These are phyloP conservation scores for Germaria angustata DNA, from an alignment of 2,888 invertebrate genomes.

Conservation along the genomic window DNA sequence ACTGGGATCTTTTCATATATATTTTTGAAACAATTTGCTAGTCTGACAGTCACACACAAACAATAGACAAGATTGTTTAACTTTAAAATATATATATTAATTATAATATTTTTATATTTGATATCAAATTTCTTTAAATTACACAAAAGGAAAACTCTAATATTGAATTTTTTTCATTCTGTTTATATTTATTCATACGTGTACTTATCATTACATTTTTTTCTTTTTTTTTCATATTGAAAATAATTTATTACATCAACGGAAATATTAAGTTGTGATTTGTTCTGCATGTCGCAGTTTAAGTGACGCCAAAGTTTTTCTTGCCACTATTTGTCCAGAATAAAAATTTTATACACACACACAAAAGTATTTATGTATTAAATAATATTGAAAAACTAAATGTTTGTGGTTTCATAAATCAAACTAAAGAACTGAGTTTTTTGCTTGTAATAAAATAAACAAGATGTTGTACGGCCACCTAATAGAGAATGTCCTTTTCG, in stretches of 20 bases:
- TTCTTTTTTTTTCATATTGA: background rate
- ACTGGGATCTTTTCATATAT: too few relatives aligned
- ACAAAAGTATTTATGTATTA: constrained; percentile 1
- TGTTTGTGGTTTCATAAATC: constrained; percentile 67
- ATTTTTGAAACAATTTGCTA: too few relatives aligned
- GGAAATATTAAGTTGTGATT: constrained; percentile 66
- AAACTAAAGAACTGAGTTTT: constrained; percentile 41
- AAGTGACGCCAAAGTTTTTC: constrained; percentile 62
- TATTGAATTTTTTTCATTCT: background rate
- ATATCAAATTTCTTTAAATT: background rate
- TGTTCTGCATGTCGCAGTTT: constrained; percentile 65
- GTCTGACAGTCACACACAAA: too few relatives aligned
- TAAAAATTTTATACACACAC: too few relatives aligned
- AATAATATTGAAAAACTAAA: constrained; percentile 53
- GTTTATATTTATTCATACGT: constrained; percentile 16
- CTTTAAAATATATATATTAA: too few relatives aligned
- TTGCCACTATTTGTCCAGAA: constrained; percentile 23
- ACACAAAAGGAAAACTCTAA: background rate
- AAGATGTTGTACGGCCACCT: constrained; percentile 52
- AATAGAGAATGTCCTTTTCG: constrained; percentile 47
- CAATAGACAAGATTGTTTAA: too few relatives aligned
- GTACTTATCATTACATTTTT: background rate
- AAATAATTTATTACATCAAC: constrained; percentile 57
- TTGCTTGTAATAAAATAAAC: constrained; percentile 35
- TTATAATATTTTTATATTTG: too few relatives aligned